phyloP scores from a whole-genome alignment of 2,888 invertebrate genomes.

The Eubasilissa splendida region DNA sequence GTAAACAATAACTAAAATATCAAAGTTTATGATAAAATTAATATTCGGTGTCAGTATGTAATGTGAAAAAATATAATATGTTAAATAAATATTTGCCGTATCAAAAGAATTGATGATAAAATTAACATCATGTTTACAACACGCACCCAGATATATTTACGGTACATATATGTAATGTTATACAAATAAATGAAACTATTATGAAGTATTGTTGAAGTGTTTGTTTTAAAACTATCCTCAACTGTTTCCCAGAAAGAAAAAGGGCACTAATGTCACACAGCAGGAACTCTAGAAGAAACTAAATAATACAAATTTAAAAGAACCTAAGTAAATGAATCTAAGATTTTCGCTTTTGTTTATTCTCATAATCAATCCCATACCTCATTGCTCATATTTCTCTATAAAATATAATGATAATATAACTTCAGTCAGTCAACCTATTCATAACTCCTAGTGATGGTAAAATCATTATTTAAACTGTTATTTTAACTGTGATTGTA shows the following conservation, averaged over 20 bases:
- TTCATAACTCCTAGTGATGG: too few species aligned
- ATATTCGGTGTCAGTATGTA: constrained; percentile 47
- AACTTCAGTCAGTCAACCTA: too few species aligned
- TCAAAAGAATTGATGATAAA: constrained; percentile 37
- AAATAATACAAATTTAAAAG: too few species aligned
- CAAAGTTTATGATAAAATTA: constrained; percentile 28
- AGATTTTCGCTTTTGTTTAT: too few species aligned
- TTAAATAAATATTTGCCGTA: constrained; percentile 23
- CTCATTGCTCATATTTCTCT: too few species aligned
- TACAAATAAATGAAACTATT: constrained; percentile 47
- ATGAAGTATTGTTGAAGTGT: constrained; percentile 37
- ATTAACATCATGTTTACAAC: constrained; percentile 23
- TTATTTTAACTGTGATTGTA: too few species aligned
- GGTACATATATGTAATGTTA: constrained; percentile 42
- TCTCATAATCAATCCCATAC: too few species aligned
- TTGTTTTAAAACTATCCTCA: not conserved
- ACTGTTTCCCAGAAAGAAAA: too few species aligned
- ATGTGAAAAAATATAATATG: constrained; percentile 34
- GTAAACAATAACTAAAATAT: constrained; percentile 1
- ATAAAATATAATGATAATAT: too few species aligned
- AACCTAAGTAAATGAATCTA: too few species aligned
- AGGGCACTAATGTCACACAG: not conserved
- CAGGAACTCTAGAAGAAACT: not conserved
- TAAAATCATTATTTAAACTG: too few species aligned
- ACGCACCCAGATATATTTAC: constrained; percentile 29